Evolutionary conservation across 2,888 invertebrate genomes (phyloP).

Genomic region (Heliconius ethilla): DNA sequence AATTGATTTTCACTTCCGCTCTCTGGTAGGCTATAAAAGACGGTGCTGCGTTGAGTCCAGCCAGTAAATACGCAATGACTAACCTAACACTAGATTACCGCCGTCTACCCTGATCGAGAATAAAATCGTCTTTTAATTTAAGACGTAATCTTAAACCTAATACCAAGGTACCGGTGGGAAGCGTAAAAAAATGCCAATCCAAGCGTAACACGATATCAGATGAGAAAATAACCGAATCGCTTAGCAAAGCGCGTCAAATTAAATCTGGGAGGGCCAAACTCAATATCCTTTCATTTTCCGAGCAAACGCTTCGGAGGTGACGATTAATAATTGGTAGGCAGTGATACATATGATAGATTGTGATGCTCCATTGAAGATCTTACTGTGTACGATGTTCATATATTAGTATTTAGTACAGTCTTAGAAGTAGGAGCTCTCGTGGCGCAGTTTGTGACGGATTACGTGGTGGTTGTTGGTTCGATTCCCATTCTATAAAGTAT

Average conservation of each 20-base stretch:
- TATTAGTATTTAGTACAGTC: background rate
- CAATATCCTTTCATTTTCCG: constrained; percentile 47
- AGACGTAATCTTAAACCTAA: constrained; percentile 20
- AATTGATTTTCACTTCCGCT: background rate
- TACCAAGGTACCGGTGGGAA: constrained; percentile 7
- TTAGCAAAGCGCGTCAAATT: constrained; percentile 43
- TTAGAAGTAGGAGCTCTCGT: background rate
- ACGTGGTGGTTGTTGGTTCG: too few species aligned
- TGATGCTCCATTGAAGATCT: constrained; percentile 26
- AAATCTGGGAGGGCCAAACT: constrained; percentile 38
- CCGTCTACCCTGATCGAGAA: too few species aligned
- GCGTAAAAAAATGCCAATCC: constrained; percentile 27
- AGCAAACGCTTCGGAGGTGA: constrained; percentile 41
- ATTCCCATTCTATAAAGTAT: too few species aligned
- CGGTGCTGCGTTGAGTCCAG: background rate
- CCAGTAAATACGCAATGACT: background rate
- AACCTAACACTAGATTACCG: too few species aligned
- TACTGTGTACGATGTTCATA: background rate
- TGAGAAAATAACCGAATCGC: constrained; percentile 43
- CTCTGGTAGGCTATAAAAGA: background rate
- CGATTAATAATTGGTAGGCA: constrained; percentile 37
- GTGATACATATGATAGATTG: constrained; percentile 20
- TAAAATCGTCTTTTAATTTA: too few species aligned
- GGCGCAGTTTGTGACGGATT: too few species aligned
- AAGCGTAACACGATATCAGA: constrained; percentile 29